Evolutionary conservation across 1,140 invertebrate genomes (phyloP).

Genomic region (Andrena cerasifolii): DNA sequence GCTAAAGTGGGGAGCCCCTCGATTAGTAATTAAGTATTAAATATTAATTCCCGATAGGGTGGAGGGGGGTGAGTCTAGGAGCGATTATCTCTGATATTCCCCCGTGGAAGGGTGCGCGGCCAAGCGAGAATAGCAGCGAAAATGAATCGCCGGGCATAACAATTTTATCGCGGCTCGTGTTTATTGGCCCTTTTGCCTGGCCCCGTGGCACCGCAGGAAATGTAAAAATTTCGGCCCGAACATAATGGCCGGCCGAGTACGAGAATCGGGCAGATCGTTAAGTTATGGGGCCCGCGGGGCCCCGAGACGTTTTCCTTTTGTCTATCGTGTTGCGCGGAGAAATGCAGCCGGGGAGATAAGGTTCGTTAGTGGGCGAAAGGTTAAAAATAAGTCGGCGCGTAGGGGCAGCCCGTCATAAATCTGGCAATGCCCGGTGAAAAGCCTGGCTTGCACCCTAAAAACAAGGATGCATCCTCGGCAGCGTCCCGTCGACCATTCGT

Average conservation of each 20-base stretch:
- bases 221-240: constrained; percentile 62
- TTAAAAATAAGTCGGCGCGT: constrained; percentile 79
- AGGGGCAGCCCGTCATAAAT: constrained; percentile 69
- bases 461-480: constrained; percentile 57
- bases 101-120: neutral
- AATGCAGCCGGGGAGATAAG: constrained; percentile 76
- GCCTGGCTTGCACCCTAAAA: constrained; percentile 65
- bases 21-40: no score
- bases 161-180: constrained; percentile 35
- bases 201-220: constrained; percentile 42
- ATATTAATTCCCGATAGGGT: no score
- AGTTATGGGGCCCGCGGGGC: constrained; percentile 62
- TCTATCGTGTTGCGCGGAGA: constrained; percentile 68
- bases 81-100: constrained; percentile 25
- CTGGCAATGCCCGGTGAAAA: constrained; percentile 69
- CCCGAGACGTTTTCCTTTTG: constrained; percentile 67
- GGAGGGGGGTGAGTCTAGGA: neutral
- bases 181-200: constrained; percentile 30
- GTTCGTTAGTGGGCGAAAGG: constrained; percentile 81
- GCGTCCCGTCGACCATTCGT: neutral
- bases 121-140: constrained; percentile 7
- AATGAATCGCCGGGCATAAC: constrained; percentile 43
- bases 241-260: constrained; percentile 56
- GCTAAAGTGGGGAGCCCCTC: no score
- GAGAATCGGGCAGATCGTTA: constrained; percentile 62